Evolutionary conservation across 2,113 vertebrate genomes (phyloP).

Genomic region (Burhinus bistriatus): DNA sequence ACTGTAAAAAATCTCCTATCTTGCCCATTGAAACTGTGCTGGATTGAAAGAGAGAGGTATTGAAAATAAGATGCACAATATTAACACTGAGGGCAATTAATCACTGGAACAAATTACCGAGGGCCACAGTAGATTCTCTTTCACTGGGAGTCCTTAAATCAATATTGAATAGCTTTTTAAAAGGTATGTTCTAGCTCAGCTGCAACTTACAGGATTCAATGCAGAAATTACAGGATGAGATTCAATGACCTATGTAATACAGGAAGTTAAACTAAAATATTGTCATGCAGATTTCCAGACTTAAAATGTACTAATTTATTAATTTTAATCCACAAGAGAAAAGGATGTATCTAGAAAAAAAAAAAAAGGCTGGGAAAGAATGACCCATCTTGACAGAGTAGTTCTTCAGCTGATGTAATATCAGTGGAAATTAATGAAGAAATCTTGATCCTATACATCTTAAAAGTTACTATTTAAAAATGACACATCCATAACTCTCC

Average conservation of each 20-base stretch:
- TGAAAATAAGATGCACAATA: background rate
- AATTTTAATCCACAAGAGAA: background rate
- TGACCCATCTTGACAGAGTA: background rate
- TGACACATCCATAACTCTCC: background rate
- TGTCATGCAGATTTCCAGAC: background rate
- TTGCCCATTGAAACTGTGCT: background rate
- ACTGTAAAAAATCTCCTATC: background rate
- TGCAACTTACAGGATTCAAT: background rate
- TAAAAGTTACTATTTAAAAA: background rate
- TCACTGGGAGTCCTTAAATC: background rate
- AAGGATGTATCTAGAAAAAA: background rate
- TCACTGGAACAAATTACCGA: background rate
- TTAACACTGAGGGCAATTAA: conserved; percentile 9
- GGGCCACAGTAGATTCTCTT: background rate
- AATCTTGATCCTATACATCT: background rate
- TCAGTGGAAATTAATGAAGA: background rate
- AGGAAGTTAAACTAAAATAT: background rate
- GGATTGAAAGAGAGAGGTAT: background rate
- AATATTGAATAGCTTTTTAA: background rate
- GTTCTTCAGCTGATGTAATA: background rate
- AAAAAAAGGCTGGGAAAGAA: background rate
- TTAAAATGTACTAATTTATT: background rate
- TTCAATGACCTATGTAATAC: background rate
- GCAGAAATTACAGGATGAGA: background rate
- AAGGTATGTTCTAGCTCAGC: background rate